These are phyloP conservation scores for Syngnathus floridae DNA, from an alignment of 2,113 vertebrate species.

Conservation along the genomic window DNA sequence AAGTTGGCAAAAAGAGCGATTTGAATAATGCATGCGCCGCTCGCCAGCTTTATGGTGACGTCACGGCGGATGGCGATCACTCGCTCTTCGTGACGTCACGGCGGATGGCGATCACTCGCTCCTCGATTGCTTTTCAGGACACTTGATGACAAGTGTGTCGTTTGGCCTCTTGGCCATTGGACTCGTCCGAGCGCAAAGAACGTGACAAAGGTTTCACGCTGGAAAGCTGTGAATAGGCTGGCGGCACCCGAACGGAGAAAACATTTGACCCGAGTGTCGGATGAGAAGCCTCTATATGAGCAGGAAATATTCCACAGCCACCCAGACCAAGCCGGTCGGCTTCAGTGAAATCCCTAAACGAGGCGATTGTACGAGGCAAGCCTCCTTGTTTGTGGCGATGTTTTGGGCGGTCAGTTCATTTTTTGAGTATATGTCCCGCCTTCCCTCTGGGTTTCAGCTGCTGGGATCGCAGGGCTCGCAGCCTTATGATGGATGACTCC, in stretches of 20 bases:
- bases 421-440: too few species aligned
- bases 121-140: not conserved
- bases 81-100: conserved; percentile 15
- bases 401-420: too few species aligned
- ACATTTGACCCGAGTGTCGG: not conserved
- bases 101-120: not conserved
- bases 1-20: not conserved
- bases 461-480: not conserved
- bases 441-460: not conserved
- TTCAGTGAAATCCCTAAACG: too few species aligned
- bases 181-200: not conserved
- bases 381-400: too few species aligned
- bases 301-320: too few species aligned
- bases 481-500: conserved; percentile 61
- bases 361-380: too few species aligned
- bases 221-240: not conserved
- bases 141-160: not conserved
- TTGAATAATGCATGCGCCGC: conserved; percentile 18
- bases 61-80: conserved; percentile 7
- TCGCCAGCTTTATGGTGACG: conserved; percentile 5
- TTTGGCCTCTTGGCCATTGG: not conserved
- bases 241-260: not conserved
- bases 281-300: too few species aligned
- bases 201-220: not conserved
- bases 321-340: too few species aligned